Conservation (phyloP, 2,113 vertebrate genomes). For the Lampris incognitus region DNA sequence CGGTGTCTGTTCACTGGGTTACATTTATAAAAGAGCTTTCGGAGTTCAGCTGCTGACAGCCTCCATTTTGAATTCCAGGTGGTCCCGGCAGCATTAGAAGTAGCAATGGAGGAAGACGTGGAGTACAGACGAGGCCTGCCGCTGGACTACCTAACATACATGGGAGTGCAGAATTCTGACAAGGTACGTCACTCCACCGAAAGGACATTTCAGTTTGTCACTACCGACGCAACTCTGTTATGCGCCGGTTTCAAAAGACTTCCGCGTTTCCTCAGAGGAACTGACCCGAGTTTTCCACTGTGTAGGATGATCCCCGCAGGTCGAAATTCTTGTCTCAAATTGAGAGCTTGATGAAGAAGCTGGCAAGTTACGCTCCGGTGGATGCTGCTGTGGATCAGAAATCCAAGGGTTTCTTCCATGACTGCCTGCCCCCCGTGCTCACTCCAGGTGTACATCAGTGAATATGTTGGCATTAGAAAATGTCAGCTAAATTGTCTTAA, state of each 20-base stretch:
- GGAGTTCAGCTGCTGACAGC: neutral
- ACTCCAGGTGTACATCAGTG: slow-evolving; percentile 75
- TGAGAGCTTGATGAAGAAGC: slow-evolving; percentile 85
- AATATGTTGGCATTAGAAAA: no score
- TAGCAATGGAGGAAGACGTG: slow-evolving; percentile 92
- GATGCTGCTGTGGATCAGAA: slow-evolving; percentile 96
- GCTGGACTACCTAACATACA: slow-evolving; percentile 90
- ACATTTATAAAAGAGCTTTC: neutral
- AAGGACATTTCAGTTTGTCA: neutral
- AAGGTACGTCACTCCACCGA: slow-evolving; percentile 40
- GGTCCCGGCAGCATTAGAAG: slow-evolving; percentile 89
- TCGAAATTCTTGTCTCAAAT: slow-evolving; percentile 84
- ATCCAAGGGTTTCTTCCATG: slow-evolving; percentile 90
- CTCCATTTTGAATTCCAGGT: slow-evolving; percentile 66
- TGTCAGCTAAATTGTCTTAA: no score
- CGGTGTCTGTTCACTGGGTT: neutral
- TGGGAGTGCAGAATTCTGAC: slow-evolving; percentile 93
- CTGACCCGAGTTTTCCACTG: neutral
- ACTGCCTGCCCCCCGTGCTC: slow-evolving; percentile 91
- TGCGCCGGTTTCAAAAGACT: neutral
- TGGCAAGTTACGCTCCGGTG: slow-evolving; percentile 86
- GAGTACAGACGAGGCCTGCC: slow-evolving; percentile 93
- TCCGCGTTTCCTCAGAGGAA: neutral
- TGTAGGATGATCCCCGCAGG: slow-evolving; percentile 83
- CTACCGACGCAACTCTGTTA: neutral